Evolutionary conservation across 53 echinoderm and acorn worm genomes (phyloP).

Genomic region (Crossaster papposus): DNA sequence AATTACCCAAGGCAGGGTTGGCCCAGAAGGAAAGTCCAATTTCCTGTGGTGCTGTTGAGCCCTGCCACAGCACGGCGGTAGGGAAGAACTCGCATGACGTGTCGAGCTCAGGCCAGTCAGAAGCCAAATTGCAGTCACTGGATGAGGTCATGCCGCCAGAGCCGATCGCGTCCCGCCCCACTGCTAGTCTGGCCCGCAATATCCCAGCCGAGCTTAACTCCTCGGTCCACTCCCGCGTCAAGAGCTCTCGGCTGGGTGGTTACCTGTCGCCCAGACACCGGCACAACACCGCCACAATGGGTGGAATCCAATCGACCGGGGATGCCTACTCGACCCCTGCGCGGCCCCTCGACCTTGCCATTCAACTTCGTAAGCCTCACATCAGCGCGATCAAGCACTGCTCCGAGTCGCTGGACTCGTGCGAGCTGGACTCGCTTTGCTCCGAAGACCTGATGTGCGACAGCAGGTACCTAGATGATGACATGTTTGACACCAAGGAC

Average conservation of each 20-base stretch:
- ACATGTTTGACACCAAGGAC: conserved; percentile 45
- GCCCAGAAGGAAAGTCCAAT: conserved; percentile 49
- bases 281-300: conserved; percentile 41
- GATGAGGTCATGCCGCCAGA: conserved; percentile 40
- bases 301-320: conserved; percentile 36
- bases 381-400: conserved; percentile 74
- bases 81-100: conserved; percentile 13
- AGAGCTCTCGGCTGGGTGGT: conserved; percentile 21
- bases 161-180: conserved; percentile 19
- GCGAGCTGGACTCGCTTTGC: conserved; percentile 82
- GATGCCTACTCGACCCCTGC: conserved; percentile 57
- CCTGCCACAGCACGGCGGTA: conserved; percentile 9
- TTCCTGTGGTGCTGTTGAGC: conserved; percentile 35
- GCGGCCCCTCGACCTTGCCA: conserved; percentile 57
- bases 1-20: conserved; percentile 16
- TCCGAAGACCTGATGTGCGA: conserved; percentile 99
- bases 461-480: conserved; percentile 63
- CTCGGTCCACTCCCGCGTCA: conserved; percentile 5
- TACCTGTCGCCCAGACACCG: conserved; percentile 39
- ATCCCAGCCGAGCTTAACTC: conserved; percentile 36
- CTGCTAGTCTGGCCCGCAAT: conserved; percentile 1
- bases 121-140: conserved; percentile 12
- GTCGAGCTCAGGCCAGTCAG: conserved; percentile 19
- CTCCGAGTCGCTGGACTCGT: conserved; percentile 84
- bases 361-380: conserved; percentile 74